Evolutionary conservation across 2,113 vertebrate genomes (phyloP).

Genomic region (Nannospalax galili): DNA sequence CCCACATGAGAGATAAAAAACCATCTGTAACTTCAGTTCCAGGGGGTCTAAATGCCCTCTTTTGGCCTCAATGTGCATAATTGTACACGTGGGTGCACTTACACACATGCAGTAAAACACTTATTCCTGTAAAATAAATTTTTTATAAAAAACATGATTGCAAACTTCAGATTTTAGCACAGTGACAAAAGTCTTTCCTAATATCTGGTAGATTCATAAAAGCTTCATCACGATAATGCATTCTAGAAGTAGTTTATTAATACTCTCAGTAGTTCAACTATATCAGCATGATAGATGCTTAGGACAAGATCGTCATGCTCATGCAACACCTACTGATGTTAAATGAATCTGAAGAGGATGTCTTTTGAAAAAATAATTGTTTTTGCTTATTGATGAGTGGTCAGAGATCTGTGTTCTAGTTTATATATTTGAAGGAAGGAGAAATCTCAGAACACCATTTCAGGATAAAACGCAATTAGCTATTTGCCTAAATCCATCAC

Average conservation of each 20-base stretch:
- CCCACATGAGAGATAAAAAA: no score
- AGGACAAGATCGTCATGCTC: neutral
- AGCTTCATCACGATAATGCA: neutral
- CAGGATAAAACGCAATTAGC: neutral
- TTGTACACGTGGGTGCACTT: no score
- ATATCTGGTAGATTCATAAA: neutral
- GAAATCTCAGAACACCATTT: neutral
- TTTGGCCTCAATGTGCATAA: no score
- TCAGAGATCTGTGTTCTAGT: neutral
- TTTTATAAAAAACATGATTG: neutral
- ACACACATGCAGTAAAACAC: no score
- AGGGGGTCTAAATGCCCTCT: no score
- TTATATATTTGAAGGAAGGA: neutral
- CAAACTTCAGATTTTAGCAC: neutral
- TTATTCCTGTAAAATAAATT: no score
- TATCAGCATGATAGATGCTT: neutral
- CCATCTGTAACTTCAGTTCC: no score
- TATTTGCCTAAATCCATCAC: neutral
- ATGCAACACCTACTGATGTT: neutral
- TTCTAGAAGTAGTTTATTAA: neutral
- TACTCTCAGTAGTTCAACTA: neutral
- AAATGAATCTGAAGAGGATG: neutral
- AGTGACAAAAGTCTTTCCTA: neutral
- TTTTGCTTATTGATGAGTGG: neutral
- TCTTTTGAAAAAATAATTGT: neutral